Percentiles rank a stretch among this genome's conserved stretches.
Evolutionary conservation across 2,113 vertebrate genomes (phyloP).

Genomic region (Odontophorus gujanensis): DNA sequence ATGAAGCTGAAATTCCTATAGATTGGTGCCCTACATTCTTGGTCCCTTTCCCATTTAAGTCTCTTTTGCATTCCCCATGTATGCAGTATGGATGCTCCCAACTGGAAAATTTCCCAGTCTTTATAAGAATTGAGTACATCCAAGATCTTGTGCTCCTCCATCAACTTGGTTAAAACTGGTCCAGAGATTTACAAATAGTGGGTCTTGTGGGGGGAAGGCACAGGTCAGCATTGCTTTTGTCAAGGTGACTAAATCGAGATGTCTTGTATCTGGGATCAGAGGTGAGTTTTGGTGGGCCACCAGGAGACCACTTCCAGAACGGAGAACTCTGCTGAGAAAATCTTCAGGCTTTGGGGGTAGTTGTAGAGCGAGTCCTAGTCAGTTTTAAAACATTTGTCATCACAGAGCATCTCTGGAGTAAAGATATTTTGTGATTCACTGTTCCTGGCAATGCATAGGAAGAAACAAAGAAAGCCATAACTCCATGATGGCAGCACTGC

Average conservation of each 20-base stretch:
- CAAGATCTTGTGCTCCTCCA: neutral
- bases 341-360: neutral
- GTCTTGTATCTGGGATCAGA: neutral
- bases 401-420: neutral
- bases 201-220: neutral
- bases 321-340: neutral
- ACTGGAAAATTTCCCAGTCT: neutral
- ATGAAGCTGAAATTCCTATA: neutral
- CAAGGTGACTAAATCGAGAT: neutral
- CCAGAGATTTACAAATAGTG: neutral
- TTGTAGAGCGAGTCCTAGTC: neutral
- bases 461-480: neutral
- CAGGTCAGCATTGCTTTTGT: rapidly evolving
- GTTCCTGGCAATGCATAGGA: neutral
- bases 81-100: neutral
- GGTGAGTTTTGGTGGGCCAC: neutral
- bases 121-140: neutral
- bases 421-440: neutral
- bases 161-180: neutral
- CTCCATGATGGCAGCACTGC: neutral
- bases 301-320: neutral
- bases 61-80: rapidly evolving
- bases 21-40: too few relatives aligned
- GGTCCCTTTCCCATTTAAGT: neutral
- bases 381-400: neutral